These are phyloP conservation scores for Gambusia affinis DNA, from an alignment of 2,113 vertebrate genomes.

Conservation along the genomic window DNA sequence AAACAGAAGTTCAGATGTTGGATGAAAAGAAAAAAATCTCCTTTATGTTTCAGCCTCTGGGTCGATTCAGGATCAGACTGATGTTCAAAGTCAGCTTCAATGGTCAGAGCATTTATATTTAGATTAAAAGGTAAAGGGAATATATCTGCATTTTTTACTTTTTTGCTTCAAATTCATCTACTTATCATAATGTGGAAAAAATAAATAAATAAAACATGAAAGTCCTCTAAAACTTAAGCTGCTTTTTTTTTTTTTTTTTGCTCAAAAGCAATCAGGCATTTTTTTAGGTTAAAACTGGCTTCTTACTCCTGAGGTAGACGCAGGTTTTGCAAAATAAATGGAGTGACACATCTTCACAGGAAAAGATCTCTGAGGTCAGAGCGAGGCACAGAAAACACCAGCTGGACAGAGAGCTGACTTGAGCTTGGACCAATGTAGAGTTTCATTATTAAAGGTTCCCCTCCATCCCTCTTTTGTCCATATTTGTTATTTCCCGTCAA, in stretches of 20 bases:
- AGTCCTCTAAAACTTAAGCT: not conserved
- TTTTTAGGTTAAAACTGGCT: slow-evolving; percentile 22
- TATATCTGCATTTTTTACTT: not conserved
- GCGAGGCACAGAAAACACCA: slow-evolving; percentile 37
- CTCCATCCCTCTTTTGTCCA: not conserved
- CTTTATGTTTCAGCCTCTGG: not conserved
- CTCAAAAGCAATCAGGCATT: slow-evolving; percentile 11
- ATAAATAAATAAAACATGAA: not conserved
- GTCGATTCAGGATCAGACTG: not conserved
- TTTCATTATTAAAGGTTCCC: slow-evolving; percentile 34
- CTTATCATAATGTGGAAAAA: too few species aligned
- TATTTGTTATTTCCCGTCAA: not conserved
- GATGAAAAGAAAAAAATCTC: not conserved
- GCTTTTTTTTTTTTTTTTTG: slow-evolving; percentile 5
- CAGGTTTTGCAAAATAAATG: slow-evolving; percentile 32
- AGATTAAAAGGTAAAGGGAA: slow-evolving; percentile 19
- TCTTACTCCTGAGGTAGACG: slow-evolving; percentile 22
- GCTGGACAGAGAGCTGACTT: slow-evolving; percentile 27
- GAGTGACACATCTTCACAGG: slow-evolving; percentile 17
- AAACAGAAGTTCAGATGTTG: not conserved
- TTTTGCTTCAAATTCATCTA: slow-evolving; percentile 9
- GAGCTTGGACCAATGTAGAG: slow-evolving; percentile 12
- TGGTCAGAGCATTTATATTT: not conserved
- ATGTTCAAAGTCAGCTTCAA: slow-evolving; percentile 19
- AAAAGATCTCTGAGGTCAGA: slow-evolving; percentile 43